Evolutionary conservation across 2,888 invertebrate genomes (phyloP).

Genomic region (Coleophora flavipennella): DNA sequence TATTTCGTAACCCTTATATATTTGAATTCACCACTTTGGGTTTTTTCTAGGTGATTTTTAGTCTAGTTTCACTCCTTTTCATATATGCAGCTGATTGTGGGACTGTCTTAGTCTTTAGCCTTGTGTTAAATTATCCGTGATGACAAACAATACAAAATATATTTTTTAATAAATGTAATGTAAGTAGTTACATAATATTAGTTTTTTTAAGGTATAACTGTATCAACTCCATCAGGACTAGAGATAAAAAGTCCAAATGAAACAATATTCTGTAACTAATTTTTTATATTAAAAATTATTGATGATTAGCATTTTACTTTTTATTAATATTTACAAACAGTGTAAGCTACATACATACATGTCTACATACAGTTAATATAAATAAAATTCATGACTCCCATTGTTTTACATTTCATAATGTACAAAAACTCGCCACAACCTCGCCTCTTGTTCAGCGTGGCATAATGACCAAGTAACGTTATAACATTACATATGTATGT

Average conservation of each 20-base stretch:
- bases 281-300: constrained; percentile 70
- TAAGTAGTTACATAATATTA: no score
- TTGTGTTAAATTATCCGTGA: no score
- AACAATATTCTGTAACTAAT: constrained; percentile 65
- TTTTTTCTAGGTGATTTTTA: no score
- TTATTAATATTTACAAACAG: constrained; percentile 69
- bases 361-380: constrained; percentile 59
- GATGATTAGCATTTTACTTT: constrained; percentile 71
- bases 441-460: constrained; percentile 34
- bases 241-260: constrained; percentile 33
- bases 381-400: constrained; percentile 71
- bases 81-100: no score
- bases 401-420: constrained; percentile 48
- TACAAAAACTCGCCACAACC: constrained; percentile 51
- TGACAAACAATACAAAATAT: no score
- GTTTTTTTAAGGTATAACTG: no score
- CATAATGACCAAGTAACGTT: constrained; percentile 30
- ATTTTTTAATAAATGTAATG: no score
- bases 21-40: no score
- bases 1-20: no score
- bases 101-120: no score
- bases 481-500: neutral
- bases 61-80: no score
- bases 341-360: constrained; percentile 56
- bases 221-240: no score